Evolutionary conservation across 1,140 invertebrate species (phyloP), one percentile per base, ranked within the genome.

Genomic region (Holotrichia oblita): DNA sequence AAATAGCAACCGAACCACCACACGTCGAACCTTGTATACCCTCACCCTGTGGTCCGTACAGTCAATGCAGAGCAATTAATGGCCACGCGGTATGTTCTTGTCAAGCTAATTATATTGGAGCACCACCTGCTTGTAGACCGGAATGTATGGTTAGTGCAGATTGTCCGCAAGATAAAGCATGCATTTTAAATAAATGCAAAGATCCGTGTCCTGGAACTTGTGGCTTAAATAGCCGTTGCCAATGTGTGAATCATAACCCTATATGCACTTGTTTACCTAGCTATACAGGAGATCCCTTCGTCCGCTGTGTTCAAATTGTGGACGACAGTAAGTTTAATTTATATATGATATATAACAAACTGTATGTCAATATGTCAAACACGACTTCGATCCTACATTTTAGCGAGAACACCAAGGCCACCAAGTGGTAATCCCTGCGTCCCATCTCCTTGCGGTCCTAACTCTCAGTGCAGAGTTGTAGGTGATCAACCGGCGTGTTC

Each of bases 371-470:
- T 55, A 17, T 17, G 6, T 55, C 34, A 20, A 22, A 41, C 22
- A 10, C 17, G 27, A 34, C 27, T 34, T 34, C 27, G 9, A 17
- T n/a, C 4, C 61, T 69, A 7, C 27, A 27, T 69, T 69, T 27
- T n/a, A 69, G 61, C 22, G 27, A 69, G 22, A 24, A 24, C 8
- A 22, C 34, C 64, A 6, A 8, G n/a, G 8, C 14, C 4, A 69
- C 88, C 89, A 24, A 88, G 86, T 80, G 89, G 88, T 79, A 93
- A 95, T 86, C 94, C 94, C 1, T 96, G 95, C 81, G 83, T 93
- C 55, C 93, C 94, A 24, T 94, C 93, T 75, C 94, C 94, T 0
- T 96, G 95, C 85, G 95, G 95, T 20, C 91, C 93, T 0, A 94
- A 96, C 85, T 94, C 94, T 41, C 90, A 93, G 84, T 97, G 95